Percentiles rank a stretch among this genome's conserved stretches.
Evolutionary conservation across 2,113 vertebrate species (phyloP).

Genomic region (Platysteira castanea): DNA sequence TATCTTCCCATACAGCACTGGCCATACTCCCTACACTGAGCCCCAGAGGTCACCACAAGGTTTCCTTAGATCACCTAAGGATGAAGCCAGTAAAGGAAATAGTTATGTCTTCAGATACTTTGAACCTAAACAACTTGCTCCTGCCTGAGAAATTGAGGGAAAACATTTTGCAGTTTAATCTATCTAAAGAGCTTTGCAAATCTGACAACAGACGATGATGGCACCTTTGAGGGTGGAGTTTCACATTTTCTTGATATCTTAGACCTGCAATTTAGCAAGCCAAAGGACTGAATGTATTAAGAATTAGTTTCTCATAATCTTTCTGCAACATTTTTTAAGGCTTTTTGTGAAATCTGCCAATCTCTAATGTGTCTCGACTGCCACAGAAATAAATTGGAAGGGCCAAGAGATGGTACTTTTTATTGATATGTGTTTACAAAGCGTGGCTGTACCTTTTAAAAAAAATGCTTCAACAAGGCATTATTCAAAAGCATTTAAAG

Average conservation of each 20-base stretch:
- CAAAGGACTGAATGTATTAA: not conserved
- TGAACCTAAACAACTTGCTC: not conserved
- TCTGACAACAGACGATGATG: not conserved
- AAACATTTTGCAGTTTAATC: not conserved
- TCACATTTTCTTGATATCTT: not conserved
- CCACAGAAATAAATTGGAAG: not conserved
- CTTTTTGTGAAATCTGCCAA: not conserved
- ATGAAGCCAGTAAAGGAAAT: not conserved
- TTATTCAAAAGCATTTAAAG: not conserved
- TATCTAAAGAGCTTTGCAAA: not conserved
- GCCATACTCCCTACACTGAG: accelerated
- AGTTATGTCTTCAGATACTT: not conserved
- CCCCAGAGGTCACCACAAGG: not conserved
- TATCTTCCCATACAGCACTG: not conserved
- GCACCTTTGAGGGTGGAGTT: not conserved
- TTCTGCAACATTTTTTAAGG: not conserved
- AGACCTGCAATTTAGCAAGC: not conserved
- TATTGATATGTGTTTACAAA: not conserved
- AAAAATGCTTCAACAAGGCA: not conserved
- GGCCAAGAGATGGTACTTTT: not conserved
- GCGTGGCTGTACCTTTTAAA: not conserved
- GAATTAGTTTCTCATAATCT: not conserved
- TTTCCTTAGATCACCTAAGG: not conserved
- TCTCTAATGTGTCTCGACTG: not conserved
- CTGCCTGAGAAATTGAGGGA: not conserved